Conservation (phyloP, 2,797 vertebrate genomes). For the Leptodactylus fallax region DNA sequence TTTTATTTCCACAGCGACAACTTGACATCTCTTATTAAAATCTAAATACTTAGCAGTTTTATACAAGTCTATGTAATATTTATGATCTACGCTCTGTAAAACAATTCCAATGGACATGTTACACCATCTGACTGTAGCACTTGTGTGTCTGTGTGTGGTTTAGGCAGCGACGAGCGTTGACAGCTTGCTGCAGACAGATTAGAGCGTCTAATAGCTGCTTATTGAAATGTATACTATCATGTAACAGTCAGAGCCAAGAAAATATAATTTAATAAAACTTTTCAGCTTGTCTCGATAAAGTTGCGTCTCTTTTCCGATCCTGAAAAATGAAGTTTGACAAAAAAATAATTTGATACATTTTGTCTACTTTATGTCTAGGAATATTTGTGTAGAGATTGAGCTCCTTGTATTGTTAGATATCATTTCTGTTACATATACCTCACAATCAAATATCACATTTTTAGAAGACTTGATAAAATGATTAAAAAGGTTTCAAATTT, state of each 20-base stretch:
- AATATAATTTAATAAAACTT: constrained; percentile 23
- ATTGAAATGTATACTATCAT: constrained; percentile 40
- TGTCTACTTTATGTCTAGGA: no score
- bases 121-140: constrained; percentile 41
- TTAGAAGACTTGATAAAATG: neutral
- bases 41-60: constrained; percentile 36
- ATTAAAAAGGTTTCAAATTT: neutral
- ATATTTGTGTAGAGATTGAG: constrained; percentile 65
- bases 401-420: constrained; percentile 69
- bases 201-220: constrained; percentile 34
- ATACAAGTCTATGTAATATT: constrained; percentile 5
- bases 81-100: constrained; percentile 15
- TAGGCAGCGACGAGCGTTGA: neutral
- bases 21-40: constrained; percentile 45
- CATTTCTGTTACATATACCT: neutral
- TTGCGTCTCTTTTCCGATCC: neutral
- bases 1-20: constrained; percentile 30
- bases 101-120: constrained; percentile 47
- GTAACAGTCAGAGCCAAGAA: constrained; percentile 22
- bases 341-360: neutral
- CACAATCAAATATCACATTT: neutral
- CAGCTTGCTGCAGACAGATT: constrained; percentile 58
- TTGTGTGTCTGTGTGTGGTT: constrained; percentile 49
- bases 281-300: constrained; percentile 45
- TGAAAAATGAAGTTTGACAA: constrained; percentile 52